Base-by-base conservation (phyloP, 2,888 invertebrate species). In the Plebejus melissa region DNA sequence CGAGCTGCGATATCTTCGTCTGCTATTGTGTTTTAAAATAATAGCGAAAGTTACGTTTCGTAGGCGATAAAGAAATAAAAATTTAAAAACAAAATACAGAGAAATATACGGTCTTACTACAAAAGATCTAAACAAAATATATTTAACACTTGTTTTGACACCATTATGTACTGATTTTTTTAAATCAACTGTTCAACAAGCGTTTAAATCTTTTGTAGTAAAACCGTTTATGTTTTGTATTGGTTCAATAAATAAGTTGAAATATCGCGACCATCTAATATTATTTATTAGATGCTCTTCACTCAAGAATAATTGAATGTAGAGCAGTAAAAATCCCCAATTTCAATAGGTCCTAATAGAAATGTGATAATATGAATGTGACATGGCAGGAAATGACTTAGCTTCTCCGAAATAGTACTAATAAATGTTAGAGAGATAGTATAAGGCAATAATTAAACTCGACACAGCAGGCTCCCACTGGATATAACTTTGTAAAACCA, bases 401-500 rank as follows among this genome's bases (percentile, higher is more conserved):
- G 71, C 46, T 46, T 28, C 13, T 32, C 32, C 6, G 28, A 72
- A 72, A 72, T 11, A 54, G 32, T 16, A 6, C 74, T 65, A 74
- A 65, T 72, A 69, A 65, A 65, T 32, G 65, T 46, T 46, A 46
- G 54, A 11, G 36, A 22, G n/a, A 69, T 58, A 58, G 71, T 58
- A 60, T 32, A 58, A 71, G 32, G 60, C 46, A 60, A 75, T 75
- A 75, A 75, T 75, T 75, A 75, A 75, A 71, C 75, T 75, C 71
- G 58, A 58, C 75, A 46, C 71, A 75, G 70, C 54, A 60, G 41
- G 60, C n/a, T 75, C 75, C 71, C 75, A 46, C 60, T 11, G 75
- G 75, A 75, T 58, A 71, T 75, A 75, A 75, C 75, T 75, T 75
- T 71, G 71, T 71, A 75, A 75, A 75, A 75, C 71, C 69, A 60